Conservation (phyloP, 2,888 invertebrate genomes). For the Agrochola macilenta region DNA sequence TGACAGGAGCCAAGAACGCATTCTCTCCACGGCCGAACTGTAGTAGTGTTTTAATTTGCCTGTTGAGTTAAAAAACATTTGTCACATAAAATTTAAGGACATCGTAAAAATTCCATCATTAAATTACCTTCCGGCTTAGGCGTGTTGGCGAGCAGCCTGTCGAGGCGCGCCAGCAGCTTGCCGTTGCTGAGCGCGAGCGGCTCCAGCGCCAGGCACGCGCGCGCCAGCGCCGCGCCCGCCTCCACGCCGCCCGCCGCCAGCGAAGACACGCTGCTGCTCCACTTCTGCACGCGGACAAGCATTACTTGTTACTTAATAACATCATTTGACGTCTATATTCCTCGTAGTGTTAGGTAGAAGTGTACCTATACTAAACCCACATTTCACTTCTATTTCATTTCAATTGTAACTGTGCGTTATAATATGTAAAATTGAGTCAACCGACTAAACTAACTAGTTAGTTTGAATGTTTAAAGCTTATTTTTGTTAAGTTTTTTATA, state of each 20-base stretch:
- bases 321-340: neutral
- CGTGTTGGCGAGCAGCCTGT: constrained; percentile 92
- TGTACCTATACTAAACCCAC: too few relatives aligned
- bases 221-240: constrained; percentile 84
- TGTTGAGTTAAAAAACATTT: neutral
- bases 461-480: neutral
- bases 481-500: neutral
- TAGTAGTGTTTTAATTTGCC: too few relatives aligned
- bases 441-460: neutral
- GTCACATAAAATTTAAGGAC: neutral
- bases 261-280: constrained; percentile 81
- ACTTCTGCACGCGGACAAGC: constrained; percentile 71
- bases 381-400: too few relatives aligned
- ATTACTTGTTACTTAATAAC: neutral
- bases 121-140: constrained; percentile 73
- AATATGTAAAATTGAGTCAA: neutral
- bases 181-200: constrained; percentile 96
- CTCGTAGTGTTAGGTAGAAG: too few relatives aligned
- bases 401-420: too few relatives aligned
- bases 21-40: too few relatives aligned
- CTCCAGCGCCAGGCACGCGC: constrained; percentile 92
- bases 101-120: neutral
- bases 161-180: constrained; percentile 92
- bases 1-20: too few relatives aligned
- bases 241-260: constrained; percentile 72